Base-by-base conservation (phyloP, 2,797 vertebrate species). In the Antennarius maculatus region DNA sequence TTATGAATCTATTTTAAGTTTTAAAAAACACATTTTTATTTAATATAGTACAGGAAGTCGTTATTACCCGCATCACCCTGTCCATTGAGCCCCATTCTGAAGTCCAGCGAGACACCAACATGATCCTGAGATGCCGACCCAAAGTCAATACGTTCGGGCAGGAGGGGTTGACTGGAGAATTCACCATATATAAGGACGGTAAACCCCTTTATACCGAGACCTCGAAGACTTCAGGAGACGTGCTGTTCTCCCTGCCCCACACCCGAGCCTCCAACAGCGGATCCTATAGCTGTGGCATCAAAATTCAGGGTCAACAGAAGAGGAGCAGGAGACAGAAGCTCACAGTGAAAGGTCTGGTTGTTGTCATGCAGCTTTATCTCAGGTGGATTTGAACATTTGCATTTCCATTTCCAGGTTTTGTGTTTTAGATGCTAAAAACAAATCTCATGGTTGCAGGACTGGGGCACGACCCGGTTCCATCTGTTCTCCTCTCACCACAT, bases 281-380 rank as follows among this genome's bases (percentile, higher is more conserved):
- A 37, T 87, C 27, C 11, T 94, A 94, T 53, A 54, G 10, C 12
- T 94, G 94, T 61, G 9, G 6, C 2, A 51, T 93, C 15, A 58
- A 0, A 27, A 79, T 84, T 12, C 6, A 39, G 0, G 47, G 6
- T 3, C n/a, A 48, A 15, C 0, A 0, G 0, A 0, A 0, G 41
- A 5, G 1, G 1, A 94, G 91, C 18, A 0, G 13, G 0, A 0
- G 0, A 0, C 0, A 56, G 59, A 71, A 61, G 2, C 85, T 94
- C 45, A 79, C 3, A 2, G 91, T 94, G 3, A 78, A 65, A 81
- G 94, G 94, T 94, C 15, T 48, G 85, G 68, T 46, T 48, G 14
- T 12, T 34, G 49, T n/a, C 48, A 7, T 5, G 0, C 6, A 9
- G 31, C 8, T 7, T 45, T 45, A n/a, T 39, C 31, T 47, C 7